Base-by-base conservation (phyloP, 2,113 vertebrate genomes). In the Pristiophorus japonicus region DNA sequence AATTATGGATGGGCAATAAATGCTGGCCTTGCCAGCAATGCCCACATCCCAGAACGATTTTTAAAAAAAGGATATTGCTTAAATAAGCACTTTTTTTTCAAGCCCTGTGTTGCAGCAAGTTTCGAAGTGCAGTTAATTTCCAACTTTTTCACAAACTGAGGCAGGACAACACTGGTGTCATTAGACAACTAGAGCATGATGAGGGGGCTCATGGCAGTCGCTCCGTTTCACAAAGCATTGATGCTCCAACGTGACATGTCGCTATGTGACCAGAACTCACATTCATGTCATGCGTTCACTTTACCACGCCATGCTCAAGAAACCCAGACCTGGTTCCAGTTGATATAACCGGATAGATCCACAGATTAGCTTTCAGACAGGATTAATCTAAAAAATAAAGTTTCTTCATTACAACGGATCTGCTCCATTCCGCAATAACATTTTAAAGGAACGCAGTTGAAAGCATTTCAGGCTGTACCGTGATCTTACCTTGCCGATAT, bases 401-500 rank as follows among this genome's bases (percentile, higher is more conserved):
- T 73, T 73, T 30, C 70, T 73, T 73, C 70, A 73, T 10, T 10
- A 34, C 7, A 73, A 34, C 11, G 8, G 38, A 47, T 22, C 81
- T 47, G 45, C 81, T 85, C 47, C 24, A 85, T 24, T 47, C 6
- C 20, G 42, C 42, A 24, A 42, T 5, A 22, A 16, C 38, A 47
- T 47, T 59, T 88, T 87, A 55, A 51, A 87, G 84, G 24, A 30
- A 11, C 22, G 47, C 10, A 30, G 3, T 6, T 22, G 10, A 10
- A 87, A 12, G 22, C 22, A 51, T 4, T 91, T n/a, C 59, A 22
- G 59, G 20, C 38, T 51, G 16, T 34, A 11, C 22, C 34, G 24
- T 94, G 4, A 34, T 16, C 1, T 96, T 97, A 99, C 99, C 99
- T 96, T 98, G 98, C 24, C 99, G 97, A 95, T 99, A 99, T 95